Evolutionary conservation across 2,113 vertebrate species (phyloP).

Genomic region (Erinaceus europaeus): DNA sequence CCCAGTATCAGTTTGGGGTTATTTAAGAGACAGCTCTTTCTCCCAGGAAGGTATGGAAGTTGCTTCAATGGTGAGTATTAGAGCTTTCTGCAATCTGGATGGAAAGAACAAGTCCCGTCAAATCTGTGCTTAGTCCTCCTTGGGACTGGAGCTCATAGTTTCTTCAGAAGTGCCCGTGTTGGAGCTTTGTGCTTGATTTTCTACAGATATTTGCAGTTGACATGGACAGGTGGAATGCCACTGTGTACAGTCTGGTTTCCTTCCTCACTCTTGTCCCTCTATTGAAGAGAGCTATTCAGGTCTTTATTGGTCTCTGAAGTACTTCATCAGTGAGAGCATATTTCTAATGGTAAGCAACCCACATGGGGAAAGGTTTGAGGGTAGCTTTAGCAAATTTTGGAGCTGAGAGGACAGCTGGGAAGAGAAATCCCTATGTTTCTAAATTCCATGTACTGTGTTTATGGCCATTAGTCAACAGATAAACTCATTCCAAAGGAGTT

Average conservation of each 20-base stretch:
- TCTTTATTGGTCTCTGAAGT: conserved; percentile 48
- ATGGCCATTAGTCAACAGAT: conserved; percentile 26
- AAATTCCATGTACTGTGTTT: not conserved
- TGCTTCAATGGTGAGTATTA: not conserved
- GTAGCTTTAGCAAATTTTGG: conserved; percentile 32
- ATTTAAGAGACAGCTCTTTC: conserved; percentile 45
- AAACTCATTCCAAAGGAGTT: conserved; percentile 56
- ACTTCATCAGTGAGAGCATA: conserved; percentile 42
- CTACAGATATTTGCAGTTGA: not conserved
- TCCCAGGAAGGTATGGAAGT: conserved; percentile 2
- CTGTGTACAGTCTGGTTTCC: not conserved
- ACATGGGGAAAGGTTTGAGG: conserved; percentile 63
- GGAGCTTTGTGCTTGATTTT: not conserved
- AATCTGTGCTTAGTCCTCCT: not conserved
- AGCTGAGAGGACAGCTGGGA: not conserved
- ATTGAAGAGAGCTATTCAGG: conserved; percentile 16
- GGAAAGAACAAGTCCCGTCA: conserved; percentile 2
- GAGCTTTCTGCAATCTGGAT: conserved; percentile 5
- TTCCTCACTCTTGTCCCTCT: not conserved
- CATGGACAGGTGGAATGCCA: not conserved
- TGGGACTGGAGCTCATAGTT: not conserved
- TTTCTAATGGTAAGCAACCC: conserved; percentile 30
- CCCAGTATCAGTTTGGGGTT: not conserved
- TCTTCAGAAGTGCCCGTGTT: not conserved
- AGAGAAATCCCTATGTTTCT: conserved; percentile 5